Evolutionary conservation across 2,113 vertebrate species (phyloP), one percentile per base, ranked within the genome.

Genomic region (Corythoichthys haematopterus): DNA sequence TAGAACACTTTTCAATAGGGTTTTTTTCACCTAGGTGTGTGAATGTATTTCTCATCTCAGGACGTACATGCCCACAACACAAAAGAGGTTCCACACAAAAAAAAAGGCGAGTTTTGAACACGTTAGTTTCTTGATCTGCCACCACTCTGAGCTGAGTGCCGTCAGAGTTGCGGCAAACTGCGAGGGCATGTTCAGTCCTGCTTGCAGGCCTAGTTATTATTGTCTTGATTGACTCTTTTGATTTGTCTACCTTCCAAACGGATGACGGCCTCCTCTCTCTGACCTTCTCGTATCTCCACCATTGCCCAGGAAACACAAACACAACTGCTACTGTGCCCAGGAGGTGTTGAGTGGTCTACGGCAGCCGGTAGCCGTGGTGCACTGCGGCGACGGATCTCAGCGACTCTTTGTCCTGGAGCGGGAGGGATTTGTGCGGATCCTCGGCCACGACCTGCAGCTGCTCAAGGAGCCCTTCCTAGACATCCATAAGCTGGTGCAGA

Each of bases 401-500:
- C 94, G 97, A 16, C 94, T 99, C 80, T 99, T 99, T 80, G 91
- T 99, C 75, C 92, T 99, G 72, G 98, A 99, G 85, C 96, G 95
- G 75, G 97, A 98, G 85, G 98, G 98, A n/a, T 95, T 95, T 0
- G 93, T 99, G 80, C 94, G 94, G 84, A 95, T 98, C 77, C 91
- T 96, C 69, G 94, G 88, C 77, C 93, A 94, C 0, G 91, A 94
- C 85, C 93, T 95, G 72, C 93, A 97, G 69, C 91, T 97, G 68
- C 74, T 96, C 82, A 97, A 96, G 87, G 98, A 99, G 79, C 94
- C 96, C 79, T 99, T 97, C 91, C 88, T 99, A 83, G 95, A 99
- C 88, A 95, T 99, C 90, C 96, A 98, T 93, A 99, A 99, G 90
- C 90, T 96, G 87, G 96, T 99, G 85, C 98, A 99, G 88, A 98